Conservation (phyloP, 1,140 invertebrate genomes). For the Diabrotica virgifera region DNA sequence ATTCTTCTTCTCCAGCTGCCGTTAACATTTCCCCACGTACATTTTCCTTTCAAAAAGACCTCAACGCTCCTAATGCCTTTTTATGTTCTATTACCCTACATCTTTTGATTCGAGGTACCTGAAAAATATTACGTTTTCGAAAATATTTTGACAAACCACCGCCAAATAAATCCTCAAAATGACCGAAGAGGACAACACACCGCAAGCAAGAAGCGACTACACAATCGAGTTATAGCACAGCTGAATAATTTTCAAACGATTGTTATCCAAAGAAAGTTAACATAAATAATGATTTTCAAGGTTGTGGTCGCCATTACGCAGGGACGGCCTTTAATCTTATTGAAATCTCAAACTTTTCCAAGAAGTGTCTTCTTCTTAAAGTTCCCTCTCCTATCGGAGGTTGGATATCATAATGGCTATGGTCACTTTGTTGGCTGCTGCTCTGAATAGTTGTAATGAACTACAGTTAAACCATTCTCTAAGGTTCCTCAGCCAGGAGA, state of each 20-base stretch:
- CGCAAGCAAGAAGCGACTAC: background rate
- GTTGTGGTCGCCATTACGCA: background rate
- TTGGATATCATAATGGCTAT: no score
- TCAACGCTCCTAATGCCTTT: no score
- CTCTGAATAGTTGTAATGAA: no score
- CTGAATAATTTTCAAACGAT: background rate
- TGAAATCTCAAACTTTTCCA: no score
- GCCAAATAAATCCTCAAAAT: background rate
- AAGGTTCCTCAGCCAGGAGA: no score
- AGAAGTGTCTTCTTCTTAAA: no score
- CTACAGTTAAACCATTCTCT: no score
- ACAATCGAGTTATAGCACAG: background rate
- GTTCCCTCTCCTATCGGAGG: no score
- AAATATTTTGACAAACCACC: slow-evolving; percentile 2
- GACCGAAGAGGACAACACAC: background rate
- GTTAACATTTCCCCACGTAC: background rate
- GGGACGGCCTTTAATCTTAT: background rate
- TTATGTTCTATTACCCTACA: background rate
- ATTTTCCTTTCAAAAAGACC: background rate
- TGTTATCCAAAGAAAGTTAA: slow-evolving; percentile 1
- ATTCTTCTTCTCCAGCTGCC: no score
- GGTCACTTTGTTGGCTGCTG: no score
- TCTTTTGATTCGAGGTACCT: background rate
- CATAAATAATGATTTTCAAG: background rate
- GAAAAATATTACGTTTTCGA: background rate